These are phyloP conservation scores for Manis javanica DNA, from an alignment of 2,797 vertebrate genomes.

Conservation along the genomic window DNA sequence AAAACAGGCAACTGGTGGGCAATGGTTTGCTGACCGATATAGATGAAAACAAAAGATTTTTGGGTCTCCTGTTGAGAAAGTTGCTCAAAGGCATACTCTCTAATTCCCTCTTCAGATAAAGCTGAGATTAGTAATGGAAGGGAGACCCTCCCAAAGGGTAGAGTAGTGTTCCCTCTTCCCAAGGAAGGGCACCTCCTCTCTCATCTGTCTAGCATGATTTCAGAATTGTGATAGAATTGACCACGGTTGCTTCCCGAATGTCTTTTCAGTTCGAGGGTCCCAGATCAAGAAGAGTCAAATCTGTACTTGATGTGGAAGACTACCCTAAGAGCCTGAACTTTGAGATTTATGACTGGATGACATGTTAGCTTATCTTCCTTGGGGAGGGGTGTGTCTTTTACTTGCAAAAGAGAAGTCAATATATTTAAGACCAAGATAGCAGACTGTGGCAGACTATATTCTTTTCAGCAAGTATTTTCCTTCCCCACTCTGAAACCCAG, in stretches of 20 bases:
- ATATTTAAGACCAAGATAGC: background rate
- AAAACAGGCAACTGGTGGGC: background rate
- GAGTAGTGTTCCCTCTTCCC: background rate
- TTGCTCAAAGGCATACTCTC: background rate
- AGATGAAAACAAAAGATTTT: background rate
- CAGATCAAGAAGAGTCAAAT: background rate
- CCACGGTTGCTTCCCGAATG: background rate
- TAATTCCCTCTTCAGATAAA: background rate
- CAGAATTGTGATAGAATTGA: background rate
- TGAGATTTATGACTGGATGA: background rate
- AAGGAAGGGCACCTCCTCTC: background rate
- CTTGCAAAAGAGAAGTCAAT: background rate
- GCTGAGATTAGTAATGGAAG: background rate
- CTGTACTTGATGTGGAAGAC: background rate
- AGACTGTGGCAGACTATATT: background rate
- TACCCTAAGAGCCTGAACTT: background rate
- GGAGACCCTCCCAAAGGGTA: background rate
- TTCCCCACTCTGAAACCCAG: background rate
- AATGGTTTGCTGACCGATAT: background rate
- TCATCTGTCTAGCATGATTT: background rate
- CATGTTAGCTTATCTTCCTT: background rate
- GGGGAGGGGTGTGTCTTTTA: background rate
- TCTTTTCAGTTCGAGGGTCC: background rate
- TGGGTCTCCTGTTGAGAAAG: background rate
- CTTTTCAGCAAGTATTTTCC: background rate